These are phyloP conservation scores for Ifrita kowaldi DNA, from an alignment of 2,113 vertebrate genomes.

Conservation along the genomic window DNA sequence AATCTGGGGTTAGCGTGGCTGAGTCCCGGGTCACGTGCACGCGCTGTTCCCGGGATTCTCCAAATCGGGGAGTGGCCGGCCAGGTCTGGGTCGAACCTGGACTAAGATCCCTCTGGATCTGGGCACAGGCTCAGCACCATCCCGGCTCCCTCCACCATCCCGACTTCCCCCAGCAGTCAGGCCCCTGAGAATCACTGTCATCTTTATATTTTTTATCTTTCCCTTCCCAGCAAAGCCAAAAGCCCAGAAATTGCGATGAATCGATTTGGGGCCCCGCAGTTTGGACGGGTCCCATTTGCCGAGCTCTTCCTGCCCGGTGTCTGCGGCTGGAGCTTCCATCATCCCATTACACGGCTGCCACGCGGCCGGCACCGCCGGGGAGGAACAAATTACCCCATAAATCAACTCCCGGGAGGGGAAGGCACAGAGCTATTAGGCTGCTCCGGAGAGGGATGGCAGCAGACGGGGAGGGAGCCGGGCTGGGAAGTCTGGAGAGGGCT, in stretches of 20 bases:
- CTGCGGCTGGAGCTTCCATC: constrained; percentile 74
- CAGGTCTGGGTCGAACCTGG: accelerated
- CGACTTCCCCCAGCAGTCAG: accelerated
- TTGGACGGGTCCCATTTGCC: constrained; percentile 58
- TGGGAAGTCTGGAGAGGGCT: not conserved
- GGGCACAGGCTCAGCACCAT: not conserved
- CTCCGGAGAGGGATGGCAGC: constrained; percentile 47
- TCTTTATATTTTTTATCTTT: not conserved
- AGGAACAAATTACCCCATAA: constrained; percentile 88
- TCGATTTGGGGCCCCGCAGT: constrained; percentile 50
- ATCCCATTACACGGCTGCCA: constrained; percentile 78
- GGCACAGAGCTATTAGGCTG: constrained; percentile 74
- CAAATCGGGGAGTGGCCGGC: accelerated
- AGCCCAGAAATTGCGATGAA: constrained; percentile 51
- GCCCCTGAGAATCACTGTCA: not conserved
- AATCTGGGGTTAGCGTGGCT: accelerated
- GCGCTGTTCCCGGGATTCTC: accelerated
- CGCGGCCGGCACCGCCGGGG: constrained; percentile 73
- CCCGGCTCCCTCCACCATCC: not conserved
- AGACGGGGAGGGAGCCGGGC: constrained; percentile 45
- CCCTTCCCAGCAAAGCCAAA: constrained; percentile 32
- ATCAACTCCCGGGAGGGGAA: constrained; percentile 78
- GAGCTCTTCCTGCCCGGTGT: constrained; percentile 67
- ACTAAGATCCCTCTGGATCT: accelerated
- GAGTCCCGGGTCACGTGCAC: accelerated